phyloP scores from a whole-genome alignment of 2,797 vertebrate genomes.

The Sebastes hopkinsi region DNA sequence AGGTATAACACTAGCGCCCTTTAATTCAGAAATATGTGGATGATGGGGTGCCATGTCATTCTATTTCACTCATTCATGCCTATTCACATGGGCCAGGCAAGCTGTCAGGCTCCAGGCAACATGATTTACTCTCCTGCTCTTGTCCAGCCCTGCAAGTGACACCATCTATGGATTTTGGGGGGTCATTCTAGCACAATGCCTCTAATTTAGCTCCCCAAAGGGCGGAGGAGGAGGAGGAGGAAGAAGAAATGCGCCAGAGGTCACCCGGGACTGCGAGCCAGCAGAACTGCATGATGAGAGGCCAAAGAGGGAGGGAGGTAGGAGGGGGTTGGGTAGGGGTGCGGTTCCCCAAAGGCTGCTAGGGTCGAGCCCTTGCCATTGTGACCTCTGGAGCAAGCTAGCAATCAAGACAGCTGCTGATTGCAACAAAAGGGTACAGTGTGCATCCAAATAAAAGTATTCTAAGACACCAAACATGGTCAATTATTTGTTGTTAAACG shows the following conservation, averaged over 20 bases:
- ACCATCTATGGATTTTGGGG: constrained; percentile 83
- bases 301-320: constrained; percentile 24
- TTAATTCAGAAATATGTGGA: constrained; percentile 53
- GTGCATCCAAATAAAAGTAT: background rate
- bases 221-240: constrained; percentile 66
- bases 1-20: constrained; percentile 17
- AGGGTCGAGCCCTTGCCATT: constrained; percentile 82
- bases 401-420: constrained; percentile 73
- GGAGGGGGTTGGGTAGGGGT: constrained; percentile 75
- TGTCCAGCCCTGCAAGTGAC: constrained; percentile 71
- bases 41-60: constrained; percentile 57
- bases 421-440: constrained; percentile 52
- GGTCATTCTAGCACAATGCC: constrained; percentile 84
- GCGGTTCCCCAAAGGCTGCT: constrained; percentile 85
- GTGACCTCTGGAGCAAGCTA: constrained; percentile 80
- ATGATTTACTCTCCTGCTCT: constrained; percentile 75
- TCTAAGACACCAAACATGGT: background rate
- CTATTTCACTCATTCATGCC: constrained; percentile 59
- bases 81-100: constrained; percentile 44
- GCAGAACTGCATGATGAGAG: constrained; percentile 59
- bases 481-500: background rate
- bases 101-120: constrained; percentile 61
- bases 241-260: constrained; percentile 81
- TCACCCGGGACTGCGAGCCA: constrained; percentile 76
- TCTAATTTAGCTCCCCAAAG: constrained; percentile 84